Conservation (phyloP, 2,888 invertebrate genomes). For the Agriopis marginaria region DNA sequence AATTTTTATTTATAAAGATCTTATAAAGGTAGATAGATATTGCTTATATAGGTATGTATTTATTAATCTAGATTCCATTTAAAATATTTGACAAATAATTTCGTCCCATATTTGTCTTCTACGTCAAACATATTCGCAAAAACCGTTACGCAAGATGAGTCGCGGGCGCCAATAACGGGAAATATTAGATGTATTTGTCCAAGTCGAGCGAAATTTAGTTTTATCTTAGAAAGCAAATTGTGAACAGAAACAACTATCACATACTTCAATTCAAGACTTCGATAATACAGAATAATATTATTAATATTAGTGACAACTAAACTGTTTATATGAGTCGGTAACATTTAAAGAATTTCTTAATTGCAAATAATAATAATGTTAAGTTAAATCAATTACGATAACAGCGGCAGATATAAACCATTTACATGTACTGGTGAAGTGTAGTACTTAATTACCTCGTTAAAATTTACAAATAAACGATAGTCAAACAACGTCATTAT, state of each 20-base stretch:
- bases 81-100: not conserved
- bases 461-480: not conserved
- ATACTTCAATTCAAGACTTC: not conserved
- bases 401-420: not conserved
- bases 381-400: slow-evolving; percentile 8
- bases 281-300: not conserved
- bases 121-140: slow-evolving; percentile 3
- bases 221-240: not conserved
- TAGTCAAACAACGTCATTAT: not conserved
- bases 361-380: not conserved
- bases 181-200: slow-evolving; percentile 9
- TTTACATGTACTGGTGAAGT: not conserved
- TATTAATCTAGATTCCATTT: not conserved
- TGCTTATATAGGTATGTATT: too few species aligned
- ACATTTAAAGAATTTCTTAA: not conserved
- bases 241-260: not conserved
- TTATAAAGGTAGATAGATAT: too few species aligned
- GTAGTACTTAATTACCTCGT: not conserved
- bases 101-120: not conserved
- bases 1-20: too few species aligned
- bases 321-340: too few species aligned
- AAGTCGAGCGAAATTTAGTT: not conserved
- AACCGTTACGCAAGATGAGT: slow-evolving; percentile 8
- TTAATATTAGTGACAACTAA: too few species aligned
- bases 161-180: slow-evolving; percentile 8